phyloP scores from a whole-genome alignment of 2,797 vertebrate species.

The Zalophus californianus region DNA sequence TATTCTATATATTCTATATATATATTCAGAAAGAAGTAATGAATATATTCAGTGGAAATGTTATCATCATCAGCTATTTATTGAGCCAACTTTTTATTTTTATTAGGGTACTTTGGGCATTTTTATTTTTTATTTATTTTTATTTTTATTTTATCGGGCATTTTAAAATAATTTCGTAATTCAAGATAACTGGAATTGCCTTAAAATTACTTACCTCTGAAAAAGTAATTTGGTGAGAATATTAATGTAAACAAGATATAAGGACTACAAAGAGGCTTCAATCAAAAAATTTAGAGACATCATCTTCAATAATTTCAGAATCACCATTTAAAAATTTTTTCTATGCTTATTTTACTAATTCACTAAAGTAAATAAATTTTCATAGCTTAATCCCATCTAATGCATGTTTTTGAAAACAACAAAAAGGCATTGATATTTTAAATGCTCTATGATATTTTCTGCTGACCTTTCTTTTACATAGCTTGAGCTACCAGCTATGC shows the following conservation, averaged over 20 bases:
- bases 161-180: constrained; percentile 17
- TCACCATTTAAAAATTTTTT: constrained; percentile 29
- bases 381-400: constrained; percentile 35
- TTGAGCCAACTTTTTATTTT: background rate
- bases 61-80: background rate
- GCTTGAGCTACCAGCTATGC: background rate
- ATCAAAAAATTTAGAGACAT: background rate
- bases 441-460: constrained; percentile 9
- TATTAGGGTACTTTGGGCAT: background rate
- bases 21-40: background rate
- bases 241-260: background rate
- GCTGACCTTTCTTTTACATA: background rate
- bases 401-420: constrained; percentile 21
- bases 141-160: background rate
- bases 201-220: constrained; percentile 48
- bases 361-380: background rate
- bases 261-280: background rate
- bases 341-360: background rate
- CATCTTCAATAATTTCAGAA: background rate
- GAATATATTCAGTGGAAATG: background rate
- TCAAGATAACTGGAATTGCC: background rate
- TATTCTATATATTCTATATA: background rate
- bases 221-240: constrained; percentile 27
- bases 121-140: background rate
- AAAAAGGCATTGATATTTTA: background rate